Evolutionary conservation across 2,113 vertebrate genomes (phyloP).

Genomic region (Gadus chalcogrammus): DNA sequence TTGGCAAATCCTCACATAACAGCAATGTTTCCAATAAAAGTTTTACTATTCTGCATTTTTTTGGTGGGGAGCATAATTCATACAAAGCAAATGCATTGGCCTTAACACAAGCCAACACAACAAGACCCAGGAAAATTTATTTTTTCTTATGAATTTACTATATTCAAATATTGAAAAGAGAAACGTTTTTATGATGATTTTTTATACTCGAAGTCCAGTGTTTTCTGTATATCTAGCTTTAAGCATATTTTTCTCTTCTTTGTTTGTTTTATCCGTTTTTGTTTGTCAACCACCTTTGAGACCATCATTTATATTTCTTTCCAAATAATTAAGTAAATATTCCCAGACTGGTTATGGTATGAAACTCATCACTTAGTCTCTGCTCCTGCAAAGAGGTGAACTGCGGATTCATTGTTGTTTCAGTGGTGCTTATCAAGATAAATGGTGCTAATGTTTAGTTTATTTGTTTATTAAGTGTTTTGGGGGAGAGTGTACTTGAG

Average conservation of each 20-base stretch:
- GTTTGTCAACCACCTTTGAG: constrained; percentile 38
- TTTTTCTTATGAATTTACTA: constrained; percentile 26
- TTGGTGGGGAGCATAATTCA: constrained; percentile 15
- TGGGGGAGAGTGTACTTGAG: not conserved
- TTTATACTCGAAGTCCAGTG: constrained; percentile 39
- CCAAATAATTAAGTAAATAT: no score
- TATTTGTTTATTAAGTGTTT: constrained; percentile 41
- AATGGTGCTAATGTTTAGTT: constrained; percentile 75
- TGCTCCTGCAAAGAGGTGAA: constrained; percentile 54
- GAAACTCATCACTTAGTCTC: not conserved
- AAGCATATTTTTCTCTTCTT: not conserved
- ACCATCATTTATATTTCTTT: constrained; percentile 31
- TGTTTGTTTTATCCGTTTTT: not conserved
- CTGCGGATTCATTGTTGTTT: constrained; percentile 58
- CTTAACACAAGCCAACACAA: constrained; percentile 10
- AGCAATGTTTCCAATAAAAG: constrained; percentile 1
- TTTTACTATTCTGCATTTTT: no score
- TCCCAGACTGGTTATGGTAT: no score
- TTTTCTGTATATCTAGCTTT: constrained; percentile 51
- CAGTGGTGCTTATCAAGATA: constrained; percentile 56
- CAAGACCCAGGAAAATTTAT: constrained; percentile 43
- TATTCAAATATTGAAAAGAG: constrained; percentile 23
- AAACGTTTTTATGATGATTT: constrained; percentile 35
- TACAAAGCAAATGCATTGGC: constrained; percentile 8
- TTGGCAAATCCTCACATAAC: constrained; percentile 23